These are phyloP conservation scores for Solenopsis invicta DNA, from an alignment of 1,140 invertebrate genomes.

Conservation along the genomic window DNA sequence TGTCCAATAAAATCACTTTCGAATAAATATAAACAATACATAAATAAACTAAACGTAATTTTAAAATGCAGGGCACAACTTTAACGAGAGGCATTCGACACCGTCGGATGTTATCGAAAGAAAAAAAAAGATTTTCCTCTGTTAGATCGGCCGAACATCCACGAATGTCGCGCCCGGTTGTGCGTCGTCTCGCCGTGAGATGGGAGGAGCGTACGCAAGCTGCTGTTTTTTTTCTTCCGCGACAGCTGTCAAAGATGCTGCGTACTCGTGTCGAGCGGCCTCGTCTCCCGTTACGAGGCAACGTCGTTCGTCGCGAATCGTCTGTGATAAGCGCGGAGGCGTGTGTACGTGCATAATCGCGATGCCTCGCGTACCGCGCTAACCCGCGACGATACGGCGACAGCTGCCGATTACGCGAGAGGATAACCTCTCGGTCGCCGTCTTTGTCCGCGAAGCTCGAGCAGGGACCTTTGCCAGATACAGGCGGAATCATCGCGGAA, in stretches of 20 bases:
- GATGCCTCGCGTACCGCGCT: not conserved
- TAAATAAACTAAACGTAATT: too few species aligned
- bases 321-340: slow-evolving; percentile 29
- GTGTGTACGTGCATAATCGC: not conserved
- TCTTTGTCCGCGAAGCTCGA: not conserved
- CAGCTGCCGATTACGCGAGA: slow-evolving; percentile 9
- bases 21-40: too few species aligned
- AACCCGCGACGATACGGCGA: not conserved
- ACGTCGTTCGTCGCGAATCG: not conserved
- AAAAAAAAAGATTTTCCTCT: too few species aligned
- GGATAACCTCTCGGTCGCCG: slow-evolving; percentile 65
- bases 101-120: too few species aligned
- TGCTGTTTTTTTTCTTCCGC: not conserved
- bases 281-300: not conserved
- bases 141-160: not conserved
- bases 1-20: too few species aligned
- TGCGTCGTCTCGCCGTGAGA: not conserved
- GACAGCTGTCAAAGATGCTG: slow-evolving; percentile 22
- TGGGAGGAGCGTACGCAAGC: not conserved
- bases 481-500: not conserved
- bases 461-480: slow-evolving; percentile 21
- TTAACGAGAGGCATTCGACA: too few species aligned
- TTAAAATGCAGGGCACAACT: too few species aligned
- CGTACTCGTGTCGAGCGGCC: too few species aligned
- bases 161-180: not conserved